Evolutionary conservation across 2,113 vertebrate species (phyloP).

Genomic region (Copsychus sechellarum): DNA sequence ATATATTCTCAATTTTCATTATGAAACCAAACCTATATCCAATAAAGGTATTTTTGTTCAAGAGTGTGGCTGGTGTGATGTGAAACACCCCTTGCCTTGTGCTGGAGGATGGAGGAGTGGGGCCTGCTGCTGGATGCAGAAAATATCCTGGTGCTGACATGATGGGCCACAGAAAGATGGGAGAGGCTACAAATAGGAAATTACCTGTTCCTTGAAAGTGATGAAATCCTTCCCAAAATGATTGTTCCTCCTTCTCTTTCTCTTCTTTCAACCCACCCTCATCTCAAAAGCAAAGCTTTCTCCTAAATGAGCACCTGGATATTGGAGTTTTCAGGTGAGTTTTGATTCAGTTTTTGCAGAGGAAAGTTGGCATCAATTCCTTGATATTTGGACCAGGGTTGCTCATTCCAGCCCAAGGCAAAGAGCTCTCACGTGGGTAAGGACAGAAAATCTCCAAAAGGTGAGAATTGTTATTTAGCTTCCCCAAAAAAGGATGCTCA

Average conservation of each 20-base stretch:
- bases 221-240: not conserved
- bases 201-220: not conserved
- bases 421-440: not conserved
- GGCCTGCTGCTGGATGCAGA: not conserved
- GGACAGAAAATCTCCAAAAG: not conserved
- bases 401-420: not conserved
- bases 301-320: not conserved
- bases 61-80: not conserved
- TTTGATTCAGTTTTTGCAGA: not conserved
- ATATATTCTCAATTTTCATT: constrained; percentile 21
- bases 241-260: not conserved
- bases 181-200: not conserved
- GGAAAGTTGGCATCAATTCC: not conserved
- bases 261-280: fast-evolving
- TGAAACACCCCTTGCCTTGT: not conserved
- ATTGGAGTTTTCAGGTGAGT: not conserved
- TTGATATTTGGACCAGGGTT: not conserved
- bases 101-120: not conserved
- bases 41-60: constrained; percentile 47
- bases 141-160: not conserved
- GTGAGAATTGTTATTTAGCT: not conserved
- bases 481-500: not conserved
- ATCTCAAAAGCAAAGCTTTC: not conserved
- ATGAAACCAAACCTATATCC: constrained; percentile 15
- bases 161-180: not conserved